These are phyloP conservation scores for Azorinus chamasolen DNA, from an alignment of 2,888 invertebrate genomes.

Conservation along the genomic window DNA sequence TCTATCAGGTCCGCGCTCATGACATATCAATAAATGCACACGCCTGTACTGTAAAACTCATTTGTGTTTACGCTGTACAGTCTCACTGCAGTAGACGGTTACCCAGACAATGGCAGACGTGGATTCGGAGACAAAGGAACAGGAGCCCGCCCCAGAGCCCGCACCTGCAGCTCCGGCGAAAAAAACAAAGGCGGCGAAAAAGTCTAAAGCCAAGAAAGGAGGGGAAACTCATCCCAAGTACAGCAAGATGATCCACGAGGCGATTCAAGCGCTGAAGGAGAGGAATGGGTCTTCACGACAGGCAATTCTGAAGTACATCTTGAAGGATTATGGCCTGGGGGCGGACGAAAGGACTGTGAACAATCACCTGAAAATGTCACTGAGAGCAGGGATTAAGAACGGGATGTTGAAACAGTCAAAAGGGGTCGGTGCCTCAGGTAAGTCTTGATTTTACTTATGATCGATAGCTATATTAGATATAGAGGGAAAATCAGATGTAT, in stretches of 20 bases:
- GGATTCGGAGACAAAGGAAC: neutral
- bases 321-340: constrained; percentile 86
- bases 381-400: constrained; percentile 85
- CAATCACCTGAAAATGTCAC: constrained; percentile 86
- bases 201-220: constrained; percentile 60
- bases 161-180: constrained; percentile 32
- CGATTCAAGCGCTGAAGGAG: constrained; percentile 86
- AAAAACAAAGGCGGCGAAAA: constrained; percentile 47
- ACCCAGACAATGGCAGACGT: constrained; percentile 18
- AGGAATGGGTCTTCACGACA: constrained; percentile 87
- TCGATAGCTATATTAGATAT: neutral
- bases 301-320: constrained; percentile 87
- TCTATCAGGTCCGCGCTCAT: constrained; percentile 59
- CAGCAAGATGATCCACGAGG: constrained; percentile 86
- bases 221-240: constrained; percentile 85
- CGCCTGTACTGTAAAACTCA: neutral
- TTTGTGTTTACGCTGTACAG: neutral
- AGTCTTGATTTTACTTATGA: neutral
- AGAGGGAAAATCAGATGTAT: too few relatives aligned
- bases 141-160: neutral
- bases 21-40: constrained; percentile 37
- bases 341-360: constrained; percentile 85
- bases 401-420: constrained; percentile 85
- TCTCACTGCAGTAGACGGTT: neutral
- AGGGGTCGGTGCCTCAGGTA: constrained; percentile 80